Base-by-base conservation (phyloP, 2,888 invertebrate genomes). In the Drosophila borborema region DNA sequence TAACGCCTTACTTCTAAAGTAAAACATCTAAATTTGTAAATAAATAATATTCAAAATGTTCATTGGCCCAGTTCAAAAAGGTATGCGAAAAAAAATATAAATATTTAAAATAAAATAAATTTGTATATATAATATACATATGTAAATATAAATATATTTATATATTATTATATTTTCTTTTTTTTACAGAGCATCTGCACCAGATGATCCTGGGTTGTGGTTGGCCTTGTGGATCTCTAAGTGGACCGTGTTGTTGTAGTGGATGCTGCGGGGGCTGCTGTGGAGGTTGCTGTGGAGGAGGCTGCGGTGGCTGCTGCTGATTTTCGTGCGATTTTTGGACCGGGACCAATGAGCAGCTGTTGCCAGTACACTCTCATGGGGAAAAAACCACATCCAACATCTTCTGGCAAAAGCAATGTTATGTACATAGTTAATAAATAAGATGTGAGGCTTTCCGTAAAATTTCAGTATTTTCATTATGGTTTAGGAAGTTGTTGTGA, bases 51-150 rank as follows among this genome's bases (percentile, higher is more conserved):
- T 45, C 3, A 45, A 45, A 45, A 58, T 58, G 45, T 58, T 58
- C 34, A 58, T 58, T 45, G 55, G 55, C 16, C 55, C 55, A 18
- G 55, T 56, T 56, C 55, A 56, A 43, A 56, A 56, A 56, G 55
- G 55, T 56, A 43, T 9, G 9, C 16, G 2, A 16, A 36, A 1
- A 38, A 4, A 38, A 20, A 53, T 20, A 45, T 14, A 14, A 23
- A 23, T 20, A 23, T 14, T 14, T 6, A 12, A 8, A 12, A 20
- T 2, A 1, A 38, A 14, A 14, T 14, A 38, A 14, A 40, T 45
- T 0, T 8, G 2, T 7, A 40, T 41, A 40, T 14, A 38, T 38
- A 12, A 12, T 40, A 40, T 16, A 16, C 12, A 14, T 38, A 14
- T 14, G 0, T 14, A 38, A 14, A 2, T 38, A 6, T 38, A 16